Evolutionary conservation across 2,888 invertebrate species (phyloP).

Genomic region (Drosophila aldrichi): DNA sequence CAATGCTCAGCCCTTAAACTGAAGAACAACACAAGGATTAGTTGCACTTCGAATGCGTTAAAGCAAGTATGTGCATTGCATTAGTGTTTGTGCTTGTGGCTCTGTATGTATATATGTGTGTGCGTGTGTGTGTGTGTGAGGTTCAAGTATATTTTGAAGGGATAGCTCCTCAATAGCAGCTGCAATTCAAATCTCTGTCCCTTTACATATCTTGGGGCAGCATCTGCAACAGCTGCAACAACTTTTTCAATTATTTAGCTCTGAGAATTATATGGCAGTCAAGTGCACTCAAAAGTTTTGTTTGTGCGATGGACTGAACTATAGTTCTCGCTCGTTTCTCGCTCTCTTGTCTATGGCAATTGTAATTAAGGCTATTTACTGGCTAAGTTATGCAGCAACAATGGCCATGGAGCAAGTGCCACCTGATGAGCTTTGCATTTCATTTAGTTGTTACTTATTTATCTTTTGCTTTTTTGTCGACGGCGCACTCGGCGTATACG

Average conservation of each 20-base stretch:
- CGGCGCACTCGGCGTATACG: conserved; percentile 30
- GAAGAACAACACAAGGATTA: conserved; percentile 61
- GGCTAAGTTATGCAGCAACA: conserved; percentile 44
- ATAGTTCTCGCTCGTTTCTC: background rate
- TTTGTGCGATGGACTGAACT: conserved; percentile 30
- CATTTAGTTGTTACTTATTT: conserved; percentile 52
- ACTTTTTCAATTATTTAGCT: conserved; percentile 73
- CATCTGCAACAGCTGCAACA: conserved; percentile 49
- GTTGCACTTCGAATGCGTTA: conserved; percentile 40
- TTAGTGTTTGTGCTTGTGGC: background rate
- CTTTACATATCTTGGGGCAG: conserved; percentile 45
- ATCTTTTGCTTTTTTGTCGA: conserved; percentile 17
- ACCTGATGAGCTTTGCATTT: conserved; percentile 57
- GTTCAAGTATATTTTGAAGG: conserved; percentile 28
- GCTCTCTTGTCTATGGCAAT: conserved; percentile 32
- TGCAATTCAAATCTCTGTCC: conserved; percentile 35
- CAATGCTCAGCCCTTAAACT: conserved; percentile 44
- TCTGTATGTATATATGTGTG: background rate
- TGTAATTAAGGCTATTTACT: conserved; percentile 53
- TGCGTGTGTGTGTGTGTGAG: conserved; percentile 11
- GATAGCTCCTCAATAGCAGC: conserved; percentile 26
- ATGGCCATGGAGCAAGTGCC: conserved; percentile 8
- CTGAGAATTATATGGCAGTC: conserved; percentile 64
- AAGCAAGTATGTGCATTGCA: background rate
- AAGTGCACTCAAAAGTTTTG: conserved; percentile 64